These are phyloP conservation scores for Caenorhabditis zanzibari DNA, from an alignment of 2,888 invertebrate genomes.

Conservation along the genomic window DNA sequence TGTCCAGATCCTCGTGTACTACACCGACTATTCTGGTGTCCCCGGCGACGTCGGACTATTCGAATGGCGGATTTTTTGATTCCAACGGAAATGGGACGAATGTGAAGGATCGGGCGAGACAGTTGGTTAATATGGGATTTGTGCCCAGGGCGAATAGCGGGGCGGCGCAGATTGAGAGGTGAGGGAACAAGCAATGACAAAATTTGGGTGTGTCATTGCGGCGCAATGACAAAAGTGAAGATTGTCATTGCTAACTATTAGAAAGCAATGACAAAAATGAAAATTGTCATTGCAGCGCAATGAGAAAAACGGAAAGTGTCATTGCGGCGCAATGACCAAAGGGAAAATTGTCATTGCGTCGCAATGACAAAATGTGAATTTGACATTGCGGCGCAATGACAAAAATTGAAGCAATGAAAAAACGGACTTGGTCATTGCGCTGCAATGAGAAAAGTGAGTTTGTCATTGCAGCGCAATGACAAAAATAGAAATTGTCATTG, in stretches of 20 bases:
- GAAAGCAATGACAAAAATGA: too few relatives aligned
- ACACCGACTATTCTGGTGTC: constrained; percentile 61
- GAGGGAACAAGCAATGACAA: background rate
- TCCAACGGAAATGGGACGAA: constrained; percentile 27
- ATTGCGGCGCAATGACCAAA: too few relatives aligned
- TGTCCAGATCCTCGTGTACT: constrained; percentile 3
- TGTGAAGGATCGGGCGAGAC: constrained; percentile 40
- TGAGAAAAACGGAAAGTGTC: too few relatives aligned
- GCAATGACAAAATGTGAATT: background rate
- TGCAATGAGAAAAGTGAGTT: too few relatives aligned
- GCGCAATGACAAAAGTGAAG: too few relatives aligned
- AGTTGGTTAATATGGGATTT: constrained; percentile 52
- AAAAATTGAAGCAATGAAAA: too few relatives aligned
- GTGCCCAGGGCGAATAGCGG: constrained; percentile 42
- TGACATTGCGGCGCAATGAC: background rate
- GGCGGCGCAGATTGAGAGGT: constrained; percentile 26
- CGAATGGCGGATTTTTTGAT: constrained; percentile 30
- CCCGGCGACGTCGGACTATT: constrained; percentile 43
- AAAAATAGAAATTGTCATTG: too few relatives aligned
- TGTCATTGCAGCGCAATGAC: too few relatives aligned
- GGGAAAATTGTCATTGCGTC: too few relatives aligned
- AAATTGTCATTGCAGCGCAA: too few relatives aligned
- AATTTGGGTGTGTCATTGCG: background rate
- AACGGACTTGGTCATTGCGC: too few relatives aligned
- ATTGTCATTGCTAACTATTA: too few relatives aligned